phyloP scores from a whole-genome alignment of 2,113 vertebrate species.

The Serinus canaria region DNA sequence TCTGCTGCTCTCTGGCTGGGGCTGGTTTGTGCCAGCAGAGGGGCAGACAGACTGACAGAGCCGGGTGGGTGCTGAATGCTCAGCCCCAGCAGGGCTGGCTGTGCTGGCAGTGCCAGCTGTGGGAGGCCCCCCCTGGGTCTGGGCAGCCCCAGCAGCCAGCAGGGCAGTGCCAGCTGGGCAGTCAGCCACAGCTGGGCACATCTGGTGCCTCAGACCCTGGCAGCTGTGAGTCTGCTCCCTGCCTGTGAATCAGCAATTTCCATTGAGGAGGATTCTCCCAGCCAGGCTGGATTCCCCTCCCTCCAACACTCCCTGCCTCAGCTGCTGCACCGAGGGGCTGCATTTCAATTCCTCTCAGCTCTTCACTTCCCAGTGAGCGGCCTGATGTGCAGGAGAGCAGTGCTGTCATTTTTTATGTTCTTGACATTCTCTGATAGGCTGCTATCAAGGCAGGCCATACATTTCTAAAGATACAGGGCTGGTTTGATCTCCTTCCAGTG shows the following conservation, averaged over 20 bases:
- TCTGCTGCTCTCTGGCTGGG: neutral
- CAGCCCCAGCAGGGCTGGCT: neutral
- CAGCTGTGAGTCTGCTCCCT: neutral
- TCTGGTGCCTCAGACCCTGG: neutral
- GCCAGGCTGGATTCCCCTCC: neutral
- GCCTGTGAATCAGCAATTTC: neutral
- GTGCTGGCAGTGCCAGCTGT: neutral
- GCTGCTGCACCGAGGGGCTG: neutral
- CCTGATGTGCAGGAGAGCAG: neutral
- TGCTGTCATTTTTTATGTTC: neutral
- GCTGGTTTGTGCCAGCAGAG: neutral
- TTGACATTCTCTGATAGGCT: neutral
- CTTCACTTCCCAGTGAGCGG: neutral
- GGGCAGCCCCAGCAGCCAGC: too few species aligned
- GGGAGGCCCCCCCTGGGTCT: too few species aligned
- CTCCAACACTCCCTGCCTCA: neutral
- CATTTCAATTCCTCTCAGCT: neutral
- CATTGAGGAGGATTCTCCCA: neutral
- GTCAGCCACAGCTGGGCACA: neutral
- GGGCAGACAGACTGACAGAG: neutral
- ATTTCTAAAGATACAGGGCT: neutral
- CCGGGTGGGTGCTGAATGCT: fast-evolving
- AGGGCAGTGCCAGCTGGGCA: neutral
- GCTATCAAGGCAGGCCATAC: slow-evolving; percentile 16
- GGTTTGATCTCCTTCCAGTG: neutral